These are phyloP conservation scores for Andrena haemorrhoa DNA, from an alignment of 2,888 invertebrate genomes.

Conservation along the genomic window DNA sequence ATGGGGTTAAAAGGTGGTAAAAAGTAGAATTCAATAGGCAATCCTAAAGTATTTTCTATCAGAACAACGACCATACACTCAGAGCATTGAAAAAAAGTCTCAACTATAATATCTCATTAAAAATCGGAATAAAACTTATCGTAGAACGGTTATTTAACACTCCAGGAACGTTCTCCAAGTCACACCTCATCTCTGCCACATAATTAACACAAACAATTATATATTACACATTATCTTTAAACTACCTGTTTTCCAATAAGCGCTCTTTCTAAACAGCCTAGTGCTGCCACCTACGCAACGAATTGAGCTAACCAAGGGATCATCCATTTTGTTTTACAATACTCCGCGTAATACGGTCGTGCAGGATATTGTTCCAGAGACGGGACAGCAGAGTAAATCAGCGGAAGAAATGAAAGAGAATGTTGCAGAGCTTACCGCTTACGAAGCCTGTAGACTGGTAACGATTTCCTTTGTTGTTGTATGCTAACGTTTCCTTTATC, in stretches of 20 bases:
- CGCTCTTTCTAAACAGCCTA: neutral
- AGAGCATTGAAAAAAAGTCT: neutral
- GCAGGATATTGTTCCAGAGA: neutral
- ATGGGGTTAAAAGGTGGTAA: no score
- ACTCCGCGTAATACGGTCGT: neutral
- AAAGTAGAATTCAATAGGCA: no score
- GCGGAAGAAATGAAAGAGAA: neutral
- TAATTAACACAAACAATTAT: neutral
- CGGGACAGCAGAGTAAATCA: neutral
- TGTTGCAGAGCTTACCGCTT: slow-evolving; percentile 79
- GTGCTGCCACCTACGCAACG: slow-evolving; percentile 20
- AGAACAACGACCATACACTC: neutral
- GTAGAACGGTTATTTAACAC: neutral
- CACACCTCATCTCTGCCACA: neutral
- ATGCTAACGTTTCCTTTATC: slow-evolving; percentile 69
- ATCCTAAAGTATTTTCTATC: neutral
- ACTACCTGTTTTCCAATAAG: neutral
- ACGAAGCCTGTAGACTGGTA: slow-evolving; percentile 84
- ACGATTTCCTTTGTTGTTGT: slow-evolving; percentile 81
- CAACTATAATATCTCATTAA: neutral
- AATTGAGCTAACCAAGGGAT: neutral
- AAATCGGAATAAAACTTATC: neutral
- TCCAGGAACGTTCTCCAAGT: neutral
- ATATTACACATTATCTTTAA: neutral
- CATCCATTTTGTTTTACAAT: slow-evolving; percentile 54